Percentiles rank a stretch among this genome's conserved stretches.
Conservation (phyloP, 2,888 invertebrate species). For the Xylota segnis region DNA sequence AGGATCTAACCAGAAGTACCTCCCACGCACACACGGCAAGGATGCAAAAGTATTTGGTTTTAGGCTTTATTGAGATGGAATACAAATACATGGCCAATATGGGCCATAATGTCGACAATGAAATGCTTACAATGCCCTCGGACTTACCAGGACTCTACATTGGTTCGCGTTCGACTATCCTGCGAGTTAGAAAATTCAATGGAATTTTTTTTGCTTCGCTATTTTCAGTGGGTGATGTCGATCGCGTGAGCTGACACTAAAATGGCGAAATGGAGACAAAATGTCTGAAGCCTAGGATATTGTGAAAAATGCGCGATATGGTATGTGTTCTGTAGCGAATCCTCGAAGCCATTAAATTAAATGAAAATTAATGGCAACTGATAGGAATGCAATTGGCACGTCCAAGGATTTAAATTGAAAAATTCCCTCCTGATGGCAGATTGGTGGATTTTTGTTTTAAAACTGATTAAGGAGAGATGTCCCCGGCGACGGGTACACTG, state of each 20-base stretch:
- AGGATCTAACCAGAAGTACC: constrained; percentile 8
- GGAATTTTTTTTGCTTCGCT: not conserved
- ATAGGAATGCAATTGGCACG: constrained; percentile 11
- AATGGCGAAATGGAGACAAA: constrained; percentile 16
- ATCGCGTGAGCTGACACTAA: not conserved
- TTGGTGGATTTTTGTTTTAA: not conserved
- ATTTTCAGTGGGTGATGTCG: not conserved
- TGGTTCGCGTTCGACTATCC: constrained; percentile 1
- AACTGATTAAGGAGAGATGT: constrained; percentile 17
- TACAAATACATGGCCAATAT: constrained; percentile 36
- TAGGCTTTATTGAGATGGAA: constrained; percentile 51
- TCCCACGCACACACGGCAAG: constrained; percentile 1
- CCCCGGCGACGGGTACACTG: not conserved
- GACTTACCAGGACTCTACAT: not conserved
- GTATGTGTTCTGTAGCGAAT: constrained; percentile 5
- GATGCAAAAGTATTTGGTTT: constrained; percentile 47
- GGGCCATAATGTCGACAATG: constrained; percentile 15
- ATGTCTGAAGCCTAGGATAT: not conserved
- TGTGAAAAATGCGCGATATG: not conserved
- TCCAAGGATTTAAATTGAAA: constrained; percentile 13
- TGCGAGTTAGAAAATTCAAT: not conserved
- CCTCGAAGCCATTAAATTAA: constrained; percentile 41
- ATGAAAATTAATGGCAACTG: constrained; percentile 51
- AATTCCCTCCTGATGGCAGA: constrained; percentile 7
- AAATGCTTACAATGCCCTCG: constrained; percentile 26